A percentile compares a stretch with the other conserved stretches of the same genome.
phyloP scores from a whole-genome alignment of 2,888 invertebrate genomes.

The Neria commutata region DNA sequence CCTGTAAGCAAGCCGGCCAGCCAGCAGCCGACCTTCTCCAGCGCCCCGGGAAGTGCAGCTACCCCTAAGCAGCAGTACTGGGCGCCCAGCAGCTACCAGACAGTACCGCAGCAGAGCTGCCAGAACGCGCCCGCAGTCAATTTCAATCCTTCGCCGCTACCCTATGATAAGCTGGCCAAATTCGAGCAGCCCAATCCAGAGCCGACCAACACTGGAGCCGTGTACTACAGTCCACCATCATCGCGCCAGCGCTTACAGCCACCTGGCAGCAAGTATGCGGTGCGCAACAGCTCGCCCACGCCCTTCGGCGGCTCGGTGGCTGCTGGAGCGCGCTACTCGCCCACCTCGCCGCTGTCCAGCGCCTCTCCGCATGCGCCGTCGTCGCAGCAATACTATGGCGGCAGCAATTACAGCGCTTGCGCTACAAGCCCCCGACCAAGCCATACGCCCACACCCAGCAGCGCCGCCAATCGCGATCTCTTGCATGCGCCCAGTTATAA shows the following conservation, averaged over 20 bases:
- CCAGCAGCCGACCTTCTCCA: slow-evolving; percentile 6
- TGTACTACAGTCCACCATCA: slow-evolving; percentile 9
- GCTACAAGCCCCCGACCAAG: too few relatives aligned
- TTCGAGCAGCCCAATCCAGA: slow-evolving; percentile 43
- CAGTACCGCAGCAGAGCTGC: slow-evolving; percentile 30
- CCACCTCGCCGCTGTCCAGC: slow-evolving; percentile 1
- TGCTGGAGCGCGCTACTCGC: slow-evolving; percentile 13
- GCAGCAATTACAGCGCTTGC: too few relatives aligned
- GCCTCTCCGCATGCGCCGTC: slow-evolving; percentile 1
- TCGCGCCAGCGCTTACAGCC: slow-evolving; percentile 21
- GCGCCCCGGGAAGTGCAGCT: too few relatives aligned
- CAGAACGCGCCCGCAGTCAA: slow-evolving; percentile 39
- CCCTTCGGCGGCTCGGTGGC: slow-evolving; percentile 37
- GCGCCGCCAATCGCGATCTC: slow-evolving; percentile 28
- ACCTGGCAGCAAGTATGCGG: slow-evolving; percentile 23
- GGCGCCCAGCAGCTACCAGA: slow-evolving; percentile 42
- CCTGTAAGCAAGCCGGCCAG: not conserved
- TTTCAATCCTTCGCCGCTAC: slow-evolving; percentile 56
- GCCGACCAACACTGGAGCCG: not conserved
- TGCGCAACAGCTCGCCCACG: slow-evolving; percentile 49
- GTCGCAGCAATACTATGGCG: slow-evolving; percentile 7
- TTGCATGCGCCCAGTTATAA: slow-evolving; percentile 70
- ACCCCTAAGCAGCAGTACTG: slow-evolving; percentile 40
- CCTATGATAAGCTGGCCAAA: slow-evolving; percentile 56
- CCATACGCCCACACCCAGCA: slow-evolving; percentile 13